Conservation (phyloP, 2,797 vertebrate species). For the Cygnus olor region DNA sequence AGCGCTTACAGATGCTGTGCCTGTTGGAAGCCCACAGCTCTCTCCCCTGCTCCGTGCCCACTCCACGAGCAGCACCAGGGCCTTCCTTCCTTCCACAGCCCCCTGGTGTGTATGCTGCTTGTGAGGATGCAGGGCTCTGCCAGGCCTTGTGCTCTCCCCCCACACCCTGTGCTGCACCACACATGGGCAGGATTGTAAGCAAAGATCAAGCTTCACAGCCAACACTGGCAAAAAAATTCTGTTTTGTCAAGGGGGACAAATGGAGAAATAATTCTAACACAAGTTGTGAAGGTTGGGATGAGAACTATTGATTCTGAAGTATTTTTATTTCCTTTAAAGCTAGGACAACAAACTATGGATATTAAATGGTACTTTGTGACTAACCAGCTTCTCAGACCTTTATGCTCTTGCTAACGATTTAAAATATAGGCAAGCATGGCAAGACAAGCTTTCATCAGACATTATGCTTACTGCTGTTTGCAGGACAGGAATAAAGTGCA, state of each 20-base stretch:
- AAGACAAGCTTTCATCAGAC: not conserved
- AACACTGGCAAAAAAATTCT: fast-evolving
- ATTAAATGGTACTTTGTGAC: not conserved
- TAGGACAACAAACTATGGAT: not conserved
- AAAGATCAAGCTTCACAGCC: not conserved
- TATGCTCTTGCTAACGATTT: not conserved
- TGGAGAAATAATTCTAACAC: not conserved
- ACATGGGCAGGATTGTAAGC: not conserved
- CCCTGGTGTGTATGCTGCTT: not conserved
- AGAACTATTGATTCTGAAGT: not conserved
- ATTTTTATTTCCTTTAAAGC: not conserved
- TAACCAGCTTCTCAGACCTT: not conserved
- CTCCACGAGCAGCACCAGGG: not conserved
- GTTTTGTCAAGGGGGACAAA: not conserved
- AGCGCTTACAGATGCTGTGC: not conserved
- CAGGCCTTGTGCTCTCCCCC: fast-evolving
- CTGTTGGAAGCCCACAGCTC: not conserved
- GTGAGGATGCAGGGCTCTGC: not conserved
- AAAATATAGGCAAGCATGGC: not conserved
- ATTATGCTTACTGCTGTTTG: not conserved
- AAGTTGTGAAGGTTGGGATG: not conserved
- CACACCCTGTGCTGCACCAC: fast-evolving
- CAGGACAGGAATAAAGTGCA: not conserved
- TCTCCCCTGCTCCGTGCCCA: not conserved
- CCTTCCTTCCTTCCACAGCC: not conserved